Evolutionary conservation across 2,888 invertebrate species (phyloP).

Genomic region (Phytoseiulus persimilis): DNA sequence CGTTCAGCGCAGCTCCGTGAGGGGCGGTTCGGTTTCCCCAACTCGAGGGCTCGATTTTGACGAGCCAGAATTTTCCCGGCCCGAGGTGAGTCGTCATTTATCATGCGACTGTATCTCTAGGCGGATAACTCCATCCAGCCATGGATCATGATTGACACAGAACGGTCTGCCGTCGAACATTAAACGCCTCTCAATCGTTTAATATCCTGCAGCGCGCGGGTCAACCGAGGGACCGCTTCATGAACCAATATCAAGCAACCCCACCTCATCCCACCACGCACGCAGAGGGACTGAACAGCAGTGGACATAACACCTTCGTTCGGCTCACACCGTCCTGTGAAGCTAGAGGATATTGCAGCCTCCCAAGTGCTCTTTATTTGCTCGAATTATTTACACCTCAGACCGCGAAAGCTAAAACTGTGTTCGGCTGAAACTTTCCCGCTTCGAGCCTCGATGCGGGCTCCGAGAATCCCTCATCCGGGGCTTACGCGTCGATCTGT

Average conservation of each 20-base stretch:
- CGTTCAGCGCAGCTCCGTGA: background rate
- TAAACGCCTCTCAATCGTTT: background rate
- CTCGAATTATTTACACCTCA: background rate
- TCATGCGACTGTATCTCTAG: background rate
- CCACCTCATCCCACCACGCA: background rate
- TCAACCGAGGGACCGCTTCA: background rate
- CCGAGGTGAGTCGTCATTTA: background rate
- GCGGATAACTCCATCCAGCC: background rate
- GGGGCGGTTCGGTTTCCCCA: background rate
- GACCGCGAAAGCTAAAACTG: background rate
- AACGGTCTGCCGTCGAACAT: background rate
- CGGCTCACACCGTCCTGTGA: background rate
- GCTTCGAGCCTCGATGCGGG: background rate
- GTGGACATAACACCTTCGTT: background rate
- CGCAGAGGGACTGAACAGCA: background rate
- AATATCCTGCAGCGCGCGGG: background rate
- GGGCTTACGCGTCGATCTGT: no score
- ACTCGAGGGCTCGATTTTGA: background rate
- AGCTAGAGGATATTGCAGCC: background rate
- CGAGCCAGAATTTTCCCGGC: background rate
- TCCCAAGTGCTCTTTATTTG: background rate
- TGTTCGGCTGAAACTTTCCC: background rate
- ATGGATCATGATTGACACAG: background rate
- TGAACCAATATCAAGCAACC: background rate
- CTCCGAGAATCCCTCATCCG: no score